A percentile compares a stretch with the other conserved stretches of the same genome.
These are phyloP conservation scores for Esox masquinongy DNA, from an alignment of 2,797 vertebrate genomes.

Conservation along the genomic window DNA sequence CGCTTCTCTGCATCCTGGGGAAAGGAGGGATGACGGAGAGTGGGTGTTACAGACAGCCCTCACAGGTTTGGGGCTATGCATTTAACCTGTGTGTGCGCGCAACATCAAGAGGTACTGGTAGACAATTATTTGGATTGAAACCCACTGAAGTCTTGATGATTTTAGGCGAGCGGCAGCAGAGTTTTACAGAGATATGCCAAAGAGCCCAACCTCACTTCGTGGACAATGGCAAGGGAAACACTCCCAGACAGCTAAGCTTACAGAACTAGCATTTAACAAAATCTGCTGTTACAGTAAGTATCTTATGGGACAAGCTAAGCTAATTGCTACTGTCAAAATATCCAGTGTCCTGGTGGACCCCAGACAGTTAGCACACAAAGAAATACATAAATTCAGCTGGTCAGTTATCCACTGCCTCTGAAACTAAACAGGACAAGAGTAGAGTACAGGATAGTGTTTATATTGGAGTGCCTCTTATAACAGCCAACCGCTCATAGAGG, in stretches of 20 bases:
- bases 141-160: background rate
- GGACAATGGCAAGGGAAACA: background rate
- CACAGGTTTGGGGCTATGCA: background rate
- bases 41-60: background rate
- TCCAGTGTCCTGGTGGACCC: conserved; percentile 22
- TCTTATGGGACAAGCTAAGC: conserved; percentile 34
- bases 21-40: background rate
- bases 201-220: background rate
- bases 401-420: conserved; percentile 4
- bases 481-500: conserved; percentile 3
- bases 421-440: conserved; percentile 24
- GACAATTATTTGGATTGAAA: background rate
- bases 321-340: conserved; percentile 25
- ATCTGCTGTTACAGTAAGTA: conserved; percentile 8
- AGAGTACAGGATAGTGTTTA: conserved; percentile 19
- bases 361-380: conserved; percentile 11
- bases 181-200: background rate
- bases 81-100: background rate
- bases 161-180: background rate
- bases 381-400: background rate
- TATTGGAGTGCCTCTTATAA: conserved; percentile 15
- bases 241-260: background rate
- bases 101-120: background rate
- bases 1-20: conserved; percentile 92
- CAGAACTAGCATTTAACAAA: background rate